Evolutionary conservation across 2,113 vertebrate genomes (phyloP).

Genomic region (Halcyon malimbica): DNA sequence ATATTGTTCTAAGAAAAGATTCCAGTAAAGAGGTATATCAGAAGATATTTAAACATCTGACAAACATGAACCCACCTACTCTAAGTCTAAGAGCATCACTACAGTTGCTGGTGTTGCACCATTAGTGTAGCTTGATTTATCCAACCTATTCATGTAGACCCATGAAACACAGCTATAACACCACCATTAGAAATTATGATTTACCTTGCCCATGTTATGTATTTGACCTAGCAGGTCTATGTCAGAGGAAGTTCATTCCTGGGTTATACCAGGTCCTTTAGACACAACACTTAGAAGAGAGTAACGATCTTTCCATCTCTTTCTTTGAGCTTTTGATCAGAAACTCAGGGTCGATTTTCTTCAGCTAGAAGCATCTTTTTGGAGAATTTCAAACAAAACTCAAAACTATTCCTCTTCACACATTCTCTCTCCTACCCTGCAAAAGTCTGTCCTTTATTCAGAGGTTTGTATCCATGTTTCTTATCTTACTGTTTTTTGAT

Average conservation of each 20-base stretch:
- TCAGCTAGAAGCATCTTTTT: not conserved
- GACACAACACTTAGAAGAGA: not conserved
- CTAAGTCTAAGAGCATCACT: not conserved
- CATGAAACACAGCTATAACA: not conserved
- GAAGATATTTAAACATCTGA: not conserved
- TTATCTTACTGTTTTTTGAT: not conserved
- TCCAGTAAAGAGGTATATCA: not conserved
- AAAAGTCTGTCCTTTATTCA: not conserved
- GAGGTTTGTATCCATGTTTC: not conserved
- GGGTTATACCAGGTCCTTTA: not conserved
- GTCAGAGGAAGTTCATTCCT: not conserved
- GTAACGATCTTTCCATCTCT: not conserved
- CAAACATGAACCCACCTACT: not conserved
- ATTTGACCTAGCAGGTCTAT: not conserved
- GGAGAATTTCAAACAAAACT: not conserved
- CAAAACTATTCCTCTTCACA: not conserved
- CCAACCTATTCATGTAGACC: not conserved
- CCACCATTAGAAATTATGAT: not conserved
- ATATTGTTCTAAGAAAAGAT: not conserved
- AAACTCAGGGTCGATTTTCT: not conserved
- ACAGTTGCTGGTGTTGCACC: not conserved
- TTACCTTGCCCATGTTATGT: not conserved
- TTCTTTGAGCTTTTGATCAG: conserved; percentile 1
- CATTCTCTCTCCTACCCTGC: not conserved
- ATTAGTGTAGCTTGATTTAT: not conserved